A percentile compares a stretch with the other conserved stretches of the same genome.
These are phyloP conservation scores for Apamea epomidion DNA, from an alignment of 2,888 invertebrate genomes.

Conservation along the genomic window DNA sequence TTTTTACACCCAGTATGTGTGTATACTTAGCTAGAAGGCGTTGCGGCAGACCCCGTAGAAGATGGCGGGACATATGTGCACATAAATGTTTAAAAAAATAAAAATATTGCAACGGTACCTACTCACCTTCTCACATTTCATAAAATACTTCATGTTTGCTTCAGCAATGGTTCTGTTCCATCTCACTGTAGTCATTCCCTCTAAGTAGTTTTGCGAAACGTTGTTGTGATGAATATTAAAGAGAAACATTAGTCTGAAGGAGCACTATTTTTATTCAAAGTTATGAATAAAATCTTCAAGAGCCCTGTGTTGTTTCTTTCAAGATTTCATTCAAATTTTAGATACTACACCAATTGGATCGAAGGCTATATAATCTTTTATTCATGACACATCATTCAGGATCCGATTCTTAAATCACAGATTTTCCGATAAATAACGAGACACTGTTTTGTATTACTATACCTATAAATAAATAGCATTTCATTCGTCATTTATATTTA, in stretches of 20 bases:
- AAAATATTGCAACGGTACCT: background rate
- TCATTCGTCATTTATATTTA: constrained; percentile 34
- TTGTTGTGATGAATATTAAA: constrained; percentile 15
- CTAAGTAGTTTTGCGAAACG: background rate
- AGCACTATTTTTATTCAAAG: constrained; percentile 15
- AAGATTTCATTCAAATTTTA: constrained; percentile 69
- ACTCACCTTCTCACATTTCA: background rate
- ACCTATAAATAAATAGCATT: constrained; percentile 3
- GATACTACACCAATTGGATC: constrained; percentile 65
- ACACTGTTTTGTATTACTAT: constrained; percentile 11
- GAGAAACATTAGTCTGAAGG: constrained; percentile 3
- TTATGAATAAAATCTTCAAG: constrained; percentile 30
- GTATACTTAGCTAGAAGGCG: too few species aligned
- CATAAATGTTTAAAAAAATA: background rate
- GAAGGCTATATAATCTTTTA: constrained; percentile 67
- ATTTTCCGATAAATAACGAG: constrained; percentile 27
- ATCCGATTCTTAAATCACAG: constrained; percentile 39
- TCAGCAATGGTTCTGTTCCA: background rate
- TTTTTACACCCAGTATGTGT: too few species aligned
- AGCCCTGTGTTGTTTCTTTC: constrained; percentile 12
- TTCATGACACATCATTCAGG: constrained; percentile 66
- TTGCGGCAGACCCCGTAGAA: too few species aligned
- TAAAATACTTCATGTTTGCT: background rate
- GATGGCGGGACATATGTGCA: too few species aligned
- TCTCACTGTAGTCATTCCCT: background rate